Evolutionary conservation across 2,888 invertebrate species (phyloP), one percentile per base, ranked within the genome.

Genomic region (Aphidius colemani): DNA sequence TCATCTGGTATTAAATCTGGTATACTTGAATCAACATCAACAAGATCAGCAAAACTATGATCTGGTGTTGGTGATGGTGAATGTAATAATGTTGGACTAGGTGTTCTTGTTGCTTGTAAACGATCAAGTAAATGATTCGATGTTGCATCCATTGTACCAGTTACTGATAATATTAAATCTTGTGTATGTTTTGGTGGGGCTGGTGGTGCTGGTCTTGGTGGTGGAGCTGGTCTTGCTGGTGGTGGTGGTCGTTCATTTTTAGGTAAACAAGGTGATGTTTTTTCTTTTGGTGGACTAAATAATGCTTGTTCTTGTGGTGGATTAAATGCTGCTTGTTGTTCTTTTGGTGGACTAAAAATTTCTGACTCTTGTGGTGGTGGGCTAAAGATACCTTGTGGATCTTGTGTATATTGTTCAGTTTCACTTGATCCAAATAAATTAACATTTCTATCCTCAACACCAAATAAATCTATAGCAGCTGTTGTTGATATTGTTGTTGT

Each of bases 61-160:
- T 89, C 89, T 0, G 89, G 93, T 1, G 94, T 94, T 3, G 94
- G 94, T 74, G 93, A 92, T 1, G 94, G 93, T 0, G 94, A 93
- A 78, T 93, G 93, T 84, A 92, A 91, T 8, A 93, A 90, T 0
- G 94, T 91, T 0, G 95, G 95, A 80, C 94, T 94, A 0, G 95
- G 95, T 1, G 93, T 93, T 70, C 94, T 87, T 0, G 94, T 94
- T 6, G 90, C 92, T 59, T 94, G 92, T 66, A 94, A 88, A 66
- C 94, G 89, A 71, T 94, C 93, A 63, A 95, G 82, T 60, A 95
- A 83, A 76, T 93, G 91, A 5, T 92, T 90, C 72, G 94, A 94
- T 0, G 94, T 92, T 58, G 93, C 92, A 76, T 95, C 94, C 89
- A 95, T 89, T 63, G 93, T 93, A 2, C 93, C 94, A 46, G 95